Evolutionary conservation across 2,113 vertebrate species (phyloP).

Genomic region (Bubalus kerabau): DNA sequence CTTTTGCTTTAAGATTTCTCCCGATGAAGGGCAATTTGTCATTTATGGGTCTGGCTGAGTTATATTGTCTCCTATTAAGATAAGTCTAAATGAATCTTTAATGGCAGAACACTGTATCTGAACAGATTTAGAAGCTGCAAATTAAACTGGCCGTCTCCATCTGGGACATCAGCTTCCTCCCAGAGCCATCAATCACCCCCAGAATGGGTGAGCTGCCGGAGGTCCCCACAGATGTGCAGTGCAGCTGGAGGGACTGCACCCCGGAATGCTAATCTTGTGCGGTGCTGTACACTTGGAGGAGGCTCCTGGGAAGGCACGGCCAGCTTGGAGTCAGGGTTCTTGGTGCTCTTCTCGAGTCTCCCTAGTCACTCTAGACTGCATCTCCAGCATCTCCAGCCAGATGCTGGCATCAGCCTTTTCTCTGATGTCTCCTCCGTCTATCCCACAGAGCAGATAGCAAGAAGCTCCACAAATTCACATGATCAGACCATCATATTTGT

Average conservation of each 20-base stretch:
- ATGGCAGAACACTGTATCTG: slow-evolving; percentile 26
- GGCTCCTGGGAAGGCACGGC: not conserved
- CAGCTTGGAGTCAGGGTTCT: not conserved
- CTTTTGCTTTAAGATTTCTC: slow-evolving; percentile 29
- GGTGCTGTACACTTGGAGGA: accelerated
- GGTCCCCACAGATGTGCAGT: not conserved
- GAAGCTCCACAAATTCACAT: not conserved
- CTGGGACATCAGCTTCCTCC: slow-evolving; percentile 17
- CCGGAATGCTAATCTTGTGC: not conserved
- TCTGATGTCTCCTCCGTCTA: accelerated
- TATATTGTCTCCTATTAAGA: slow-evolving; percentile 46
- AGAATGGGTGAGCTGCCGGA: not conserved
- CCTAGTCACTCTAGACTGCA: not conserved
- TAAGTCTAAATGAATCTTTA: slow-evolving; percentile 64
- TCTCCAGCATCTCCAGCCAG: not conserved
- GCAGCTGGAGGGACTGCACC: not conserved
- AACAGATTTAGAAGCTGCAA: slow-evolving; percentile 42
- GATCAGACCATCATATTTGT: accelerated
- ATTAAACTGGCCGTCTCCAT: slow-evolving; percentile 49
- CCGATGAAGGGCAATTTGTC: slow-evolving; percentile 44
- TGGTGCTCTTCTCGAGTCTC: accelerated
- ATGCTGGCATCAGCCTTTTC: not conserved
- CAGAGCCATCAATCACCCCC: not conserved
- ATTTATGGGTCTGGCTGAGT: slow-evolving; percentile 24
- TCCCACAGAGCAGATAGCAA: accelerated